Conservation (phyloP, 2,888 invertebrate genomes). For the Drosophila mayaguana region DNA sequence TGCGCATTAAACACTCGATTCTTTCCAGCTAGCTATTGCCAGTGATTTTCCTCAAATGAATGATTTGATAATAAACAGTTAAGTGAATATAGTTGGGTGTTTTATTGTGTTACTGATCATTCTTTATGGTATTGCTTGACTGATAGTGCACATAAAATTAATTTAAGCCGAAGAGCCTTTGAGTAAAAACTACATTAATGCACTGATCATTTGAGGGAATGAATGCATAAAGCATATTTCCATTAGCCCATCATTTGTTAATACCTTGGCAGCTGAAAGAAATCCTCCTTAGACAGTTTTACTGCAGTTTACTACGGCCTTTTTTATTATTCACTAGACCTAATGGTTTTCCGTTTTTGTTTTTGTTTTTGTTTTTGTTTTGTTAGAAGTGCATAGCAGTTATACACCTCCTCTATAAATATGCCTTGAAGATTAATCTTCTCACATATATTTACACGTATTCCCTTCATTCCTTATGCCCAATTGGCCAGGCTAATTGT, state of each 20-base stretch:
- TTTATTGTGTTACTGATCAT: neutral
- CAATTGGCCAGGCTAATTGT: constrained; percentile 33
- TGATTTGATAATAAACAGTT: neutral
- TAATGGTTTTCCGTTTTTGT: neutral
- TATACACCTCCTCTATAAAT: neutral
- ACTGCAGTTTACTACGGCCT: neutral
- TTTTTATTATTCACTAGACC: neutral
- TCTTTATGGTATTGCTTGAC: neutral
- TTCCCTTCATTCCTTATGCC: constrained; percentile 6
- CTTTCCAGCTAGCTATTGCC: neutral
- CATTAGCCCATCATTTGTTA: too few species aligned
- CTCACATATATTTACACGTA: neutral
- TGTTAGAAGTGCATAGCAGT: neutral
- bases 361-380: neutral
- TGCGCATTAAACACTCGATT: constrained; percentile 3
- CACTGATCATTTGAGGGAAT: neutral
- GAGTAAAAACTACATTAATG: neutral
- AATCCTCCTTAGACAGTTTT: neutral
- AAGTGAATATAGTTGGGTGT: neutral
- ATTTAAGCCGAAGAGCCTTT: neutral
- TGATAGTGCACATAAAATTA: neutral
- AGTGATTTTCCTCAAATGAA: neutral
- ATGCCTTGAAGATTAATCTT: neutral
- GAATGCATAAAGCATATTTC: neutral
- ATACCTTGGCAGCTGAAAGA: neutral